Evolutionary conservation across 1,140 invertebrate genomes (phyloP).

Genomic region (Drosophila asahinai): DNA sequence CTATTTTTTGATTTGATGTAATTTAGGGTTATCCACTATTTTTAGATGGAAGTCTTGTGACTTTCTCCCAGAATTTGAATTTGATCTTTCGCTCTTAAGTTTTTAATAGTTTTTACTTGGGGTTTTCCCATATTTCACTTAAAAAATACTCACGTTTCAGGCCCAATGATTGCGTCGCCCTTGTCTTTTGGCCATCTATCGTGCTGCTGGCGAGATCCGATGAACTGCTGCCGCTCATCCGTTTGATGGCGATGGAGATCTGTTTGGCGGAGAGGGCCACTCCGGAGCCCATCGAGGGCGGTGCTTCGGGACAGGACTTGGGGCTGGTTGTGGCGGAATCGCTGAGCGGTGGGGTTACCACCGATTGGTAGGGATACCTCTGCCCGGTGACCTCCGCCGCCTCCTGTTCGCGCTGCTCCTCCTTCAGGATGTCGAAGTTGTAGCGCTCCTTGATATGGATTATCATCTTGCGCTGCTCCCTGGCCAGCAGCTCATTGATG

Average conservation of each 20-base stretch:
- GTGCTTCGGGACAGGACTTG: conserved; percentile 10
- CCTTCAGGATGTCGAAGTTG: conserved; percentile 18
- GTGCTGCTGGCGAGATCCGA: conserved; percentile 23
- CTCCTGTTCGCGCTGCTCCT: conserved; percentile 11
- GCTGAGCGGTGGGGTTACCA: background rate
- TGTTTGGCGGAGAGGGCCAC: conserved; percentile 30
- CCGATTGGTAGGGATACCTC: conserved; percentile 7
- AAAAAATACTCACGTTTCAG: conserved; percentile 51
- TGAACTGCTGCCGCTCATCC: background rate
- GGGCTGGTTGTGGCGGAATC: conserved; percentile 17
- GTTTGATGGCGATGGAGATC: conserved; percentile 8
- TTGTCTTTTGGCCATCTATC: conserved; percentile 23
- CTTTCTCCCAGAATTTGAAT: background rate
- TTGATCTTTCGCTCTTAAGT: background rate
- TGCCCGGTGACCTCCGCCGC: conserved; percentile 5
- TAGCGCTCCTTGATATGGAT: conserved; percentile 8
- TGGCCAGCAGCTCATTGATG: conserved; percentile 26
- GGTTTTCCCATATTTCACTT: background rate
- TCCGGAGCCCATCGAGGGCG: conserved; percentile 20
- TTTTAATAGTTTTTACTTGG: background rate
- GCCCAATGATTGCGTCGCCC: conserved; percentile 18
- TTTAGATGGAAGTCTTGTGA: background rate
- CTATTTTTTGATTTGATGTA: conserved; percentile 7
- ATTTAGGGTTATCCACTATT: background rate
- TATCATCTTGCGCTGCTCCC: conserved; percentile 4